Base-by-base conservation (phyloP, 2,113 vertebrate species). In the Campylorhamphus procurvoides region DNA sequence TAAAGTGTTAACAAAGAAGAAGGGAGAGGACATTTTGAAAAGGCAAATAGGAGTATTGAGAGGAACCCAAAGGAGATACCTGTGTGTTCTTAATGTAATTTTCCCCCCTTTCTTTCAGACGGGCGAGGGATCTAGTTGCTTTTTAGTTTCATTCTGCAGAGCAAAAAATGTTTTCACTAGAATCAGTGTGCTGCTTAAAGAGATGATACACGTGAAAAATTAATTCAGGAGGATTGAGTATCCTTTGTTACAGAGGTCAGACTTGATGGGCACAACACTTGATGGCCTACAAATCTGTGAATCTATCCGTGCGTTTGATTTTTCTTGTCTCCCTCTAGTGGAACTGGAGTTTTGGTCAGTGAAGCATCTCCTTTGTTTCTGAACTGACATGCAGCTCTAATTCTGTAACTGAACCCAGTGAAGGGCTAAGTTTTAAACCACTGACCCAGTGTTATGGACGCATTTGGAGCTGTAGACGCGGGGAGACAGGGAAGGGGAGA, bases 191-290 rank as follows among this genome's bases (percentile, higher is more conserved):
- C 28, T 84, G 18, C 28, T 76, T 66, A 50, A 76, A 67, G 58
- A 83, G 46, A 53, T 33, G 10, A 4, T 71, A 25, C 8, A 59
- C 28, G 49, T 72, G 37, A 42, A 83, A 67, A 80, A 76, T 52
- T 6, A 77, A 31, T 69, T 88, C 11, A 24, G n/a, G 28, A n/a
- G 22, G 33, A 6, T 29, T 42, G 25, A 69, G 16, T 42, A 53
- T 24, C 4, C 5, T 88, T 91, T 76, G 22, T 64, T 66, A 59
- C 17, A 69, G 46, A 66, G 28, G n/a, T 72, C 46, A 69, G 35
- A 55, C 35, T 28, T 59, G 40, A 42, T 1, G 3, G 23, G 50
- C 0, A 0, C 18, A 63, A 16, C 2, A 12, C 18, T 15, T 49
- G 55, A 25, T 71, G 88, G 88, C 58, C 59, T 69, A 28, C 1